phyloP scores from a whole-genome alignment of 2,113 vertebrate species.

The Pachypanchax playfairii region DNA sequence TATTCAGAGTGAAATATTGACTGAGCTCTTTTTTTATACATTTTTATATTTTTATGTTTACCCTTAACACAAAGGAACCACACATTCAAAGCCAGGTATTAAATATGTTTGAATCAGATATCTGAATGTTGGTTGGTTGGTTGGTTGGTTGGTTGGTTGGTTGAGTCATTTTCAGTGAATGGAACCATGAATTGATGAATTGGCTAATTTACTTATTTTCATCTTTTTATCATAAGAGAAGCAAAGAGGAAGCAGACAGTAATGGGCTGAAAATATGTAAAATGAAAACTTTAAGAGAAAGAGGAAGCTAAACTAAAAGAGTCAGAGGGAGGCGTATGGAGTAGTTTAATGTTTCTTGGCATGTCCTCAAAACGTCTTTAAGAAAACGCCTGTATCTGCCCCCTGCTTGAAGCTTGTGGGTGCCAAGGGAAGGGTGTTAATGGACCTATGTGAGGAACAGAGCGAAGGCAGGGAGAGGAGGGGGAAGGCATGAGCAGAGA shows the following conservation, averaged over 20 bases:
- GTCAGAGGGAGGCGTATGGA: slow-evolving; percentile 62
- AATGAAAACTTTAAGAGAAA: slow-evolving; percentile 36
- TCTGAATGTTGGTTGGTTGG: too few species aligned
- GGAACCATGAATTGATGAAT: too few species aligned
- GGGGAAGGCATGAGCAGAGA: slow-evolving; percentile 58
- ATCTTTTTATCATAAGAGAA: too few species aligned
- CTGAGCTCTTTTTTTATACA: neutral
- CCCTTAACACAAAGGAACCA: too few species aligned
- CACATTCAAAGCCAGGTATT: too few species aligned
- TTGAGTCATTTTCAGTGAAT: neutral
- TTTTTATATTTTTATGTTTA: too few species aligned
- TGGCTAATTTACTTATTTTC: too few species aligned
- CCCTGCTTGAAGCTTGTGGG: slow-evolving; percentile 70
- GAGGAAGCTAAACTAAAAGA: slow-evolving; percentile 46
- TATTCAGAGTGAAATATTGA: neutral
- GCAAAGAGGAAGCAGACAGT: slow-evolving; percentile 14
- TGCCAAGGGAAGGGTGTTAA: slow-evolving; percentile 80
- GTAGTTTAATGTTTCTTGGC: slow-evolving; percentile 77
- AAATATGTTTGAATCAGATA: too few species aligned
- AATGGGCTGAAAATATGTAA: slow-evolving; percentile 25
- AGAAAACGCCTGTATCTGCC: slow-evolving; percentile 67
- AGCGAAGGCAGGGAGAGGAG: slow-evolving; percentile 60
- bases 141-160: too few species aligned
- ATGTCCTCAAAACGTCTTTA: slow-evolving; percentile 77
- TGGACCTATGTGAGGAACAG: slow-evolving; percentile 77